Percentiles rank a stretch among this genome's conserved stretches.
Conservation (phyloP, 2,888 invertebrate genomes). For the Eumerus sabulonum region DNA sequence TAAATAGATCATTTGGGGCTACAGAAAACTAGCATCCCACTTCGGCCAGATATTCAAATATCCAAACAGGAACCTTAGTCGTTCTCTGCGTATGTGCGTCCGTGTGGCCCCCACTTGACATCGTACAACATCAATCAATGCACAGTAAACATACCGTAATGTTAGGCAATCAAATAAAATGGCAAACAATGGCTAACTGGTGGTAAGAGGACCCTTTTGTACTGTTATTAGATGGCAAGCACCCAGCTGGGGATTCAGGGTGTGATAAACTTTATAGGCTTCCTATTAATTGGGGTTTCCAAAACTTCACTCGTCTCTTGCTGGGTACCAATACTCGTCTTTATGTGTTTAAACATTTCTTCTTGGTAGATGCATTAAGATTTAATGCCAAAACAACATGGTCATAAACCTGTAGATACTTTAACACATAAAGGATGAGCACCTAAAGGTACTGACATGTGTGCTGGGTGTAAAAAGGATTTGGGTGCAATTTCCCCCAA, state of each 20-base stretch:
- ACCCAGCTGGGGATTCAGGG: conserved; percentile 21
- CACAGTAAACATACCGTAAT: conserved; percentile 54
- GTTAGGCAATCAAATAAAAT: conserved; percentile 58
- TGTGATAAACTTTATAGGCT: conserved; percentile 21
- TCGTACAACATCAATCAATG: conserved; percentile 58
- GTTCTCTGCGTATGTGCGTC: neutral
- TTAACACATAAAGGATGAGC: too few species aligned
- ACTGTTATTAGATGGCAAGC: conserved; percentile 36
- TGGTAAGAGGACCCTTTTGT: conserved; percentile 27
- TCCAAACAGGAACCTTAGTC: conserved; percentile 3
- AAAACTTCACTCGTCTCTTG: neutral
- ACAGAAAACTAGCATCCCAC: conserved; percentile 33
- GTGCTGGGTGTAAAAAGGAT: too few species aligned
- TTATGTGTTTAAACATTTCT: too few species aligned
- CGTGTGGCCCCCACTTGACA: conserved; percentile 28
- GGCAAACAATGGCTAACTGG: conserved; percentile 36
- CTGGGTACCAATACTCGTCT: too few species aligned
- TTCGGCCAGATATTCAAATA: conserved; percentile 55
- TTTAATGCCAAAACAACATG: too few species aligned
- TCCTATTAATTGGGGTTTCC: conserved; percentile 51
- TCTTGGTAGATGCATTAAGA: too few species aligned
- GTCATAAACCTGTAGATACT: too few species aligned
- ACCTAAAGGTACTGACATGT: too few species aligned
- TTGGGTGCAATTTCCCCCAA: too few species aligned
- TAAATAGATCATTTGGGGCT: conserved; percentile 36